Base-by-base conservation (phyloP, 1,140 invertebrate species). In the Pteromalus puparum region DNA sequence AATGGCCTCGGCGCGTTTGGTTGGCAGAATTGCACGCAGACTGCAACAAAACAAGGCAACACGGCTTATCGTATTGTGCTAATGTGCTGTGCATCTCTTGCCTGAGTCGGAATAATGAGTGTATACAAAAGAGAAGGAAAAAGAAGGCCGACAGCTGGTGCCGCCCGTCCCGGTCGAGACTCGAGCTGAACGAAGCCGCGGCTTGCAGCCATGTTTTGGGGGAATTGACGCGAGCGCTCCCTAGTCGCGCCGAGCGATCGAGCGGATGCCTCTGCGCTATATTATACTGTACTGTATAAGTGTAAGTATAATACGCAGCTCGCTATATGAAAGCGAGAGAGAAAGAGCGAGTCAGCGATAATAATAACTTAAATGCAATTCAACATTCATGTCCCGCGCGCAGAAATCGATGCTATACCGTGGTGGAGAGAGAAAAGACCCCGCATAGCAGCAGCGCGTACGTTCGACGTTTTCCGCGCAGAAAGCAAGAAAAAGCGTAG, bases 151-250 rank as follows among this genome's bases (percentile, higher is more conserved):
- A 70, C 67, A 70, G 67, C 67, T 28, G 26, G 67, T 68, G 67
- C 67, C 67, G 67, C 26, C 24, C 67, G 67, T 68, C 67, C n/a
- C 67, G 67, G n/a, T 9, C 67, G 26, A 26, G n/a, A n/a, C n/a
- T n/a, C n/a, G n/a, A n/a, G n/a, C n/a, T n/a, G 26, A 65, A 10
- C 15, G 13, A 70, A 70, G 13, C 53, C 21, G 53, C 76, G 61
- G 76, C 76, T 21, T 6, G 53, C 76, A 28, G 76, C 76, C 76
- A 78, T 78, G 61, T 78, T 78, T 78, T 30, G 5, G 6, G 18
- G 1, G 0, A 61, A 61, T 61, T 21, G 53, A 67, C 30, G 2
- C 6, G 18, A 38, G 76, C 76, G 76, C 30, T 61, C 48, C 5
- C 76, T 61, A 61, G 53, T 61, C 18, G 53, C 21, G 53, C 53